phyloP scores from a whole-genome alignment of 2,888 invertebrate species.

The Ceramica pisi region DNA sequence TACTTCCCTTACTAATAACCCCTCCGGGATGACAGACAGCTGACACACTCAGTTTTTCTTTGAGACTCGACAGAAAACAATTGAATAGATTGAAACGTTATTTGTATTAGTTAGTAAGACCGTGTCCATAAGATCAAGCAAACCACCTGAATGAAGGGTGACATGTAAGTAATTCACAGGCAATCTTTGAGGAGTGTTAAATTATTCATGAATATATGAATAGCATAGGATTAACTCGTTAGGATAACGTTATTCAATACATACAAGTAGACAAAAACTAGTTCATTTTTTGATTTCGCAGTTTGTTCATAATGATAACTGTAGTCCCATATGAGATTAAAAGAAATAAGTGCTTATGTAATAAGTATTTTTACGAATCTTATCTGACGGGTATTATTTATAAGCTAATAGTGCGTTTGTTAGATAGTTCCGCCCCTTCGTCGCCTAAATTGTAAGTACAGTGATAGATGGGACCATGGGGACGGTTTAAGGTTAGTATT shows the following conservation, averaged over 20 bases:
- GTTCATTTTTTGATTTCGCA: background rate
- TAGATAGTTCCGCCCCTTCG: too few species aligned
- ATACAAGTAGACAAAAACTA: background rate
- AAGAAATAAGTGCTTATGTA: too few species aligned
- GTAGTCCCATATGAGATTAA: background rate
- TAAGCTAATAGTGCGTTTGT: too few species aligned
- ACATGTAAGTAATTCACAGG: background rate
- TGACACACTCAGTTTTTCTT: constrained; percentile 36
- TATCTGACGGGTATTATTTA: too few species aligned
- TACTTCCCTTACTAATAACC: constrained; percentile 10
- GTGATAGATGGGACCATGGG: too few species aligned
- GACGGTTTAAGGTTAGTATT: too few species aligned
- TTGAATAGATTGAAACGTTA: constrained; percentile 28
- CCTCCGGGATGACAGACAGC: constrained; percentile 4
- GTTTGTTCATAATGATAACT: background rate
- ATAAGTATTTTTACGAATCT: too few species aligned
- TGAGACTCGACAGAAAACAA: constrained; percentile 24
- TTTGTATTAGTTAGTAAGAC: background rate
- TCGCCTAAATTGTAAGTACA: too few species aligned
- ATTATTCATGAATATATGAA: background rate
- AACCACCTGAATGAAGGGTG: background rate
- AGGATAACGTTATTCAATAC: background rate
- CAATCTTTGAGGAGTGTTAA: background rate
- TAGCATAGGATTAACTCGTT: background rate
- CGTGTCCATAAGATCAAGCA: background rate